phyloP scores from a whole-genome alignment of 2,113 vertebrate genomes.

The Ginglymostoma cirratum region DNA sequence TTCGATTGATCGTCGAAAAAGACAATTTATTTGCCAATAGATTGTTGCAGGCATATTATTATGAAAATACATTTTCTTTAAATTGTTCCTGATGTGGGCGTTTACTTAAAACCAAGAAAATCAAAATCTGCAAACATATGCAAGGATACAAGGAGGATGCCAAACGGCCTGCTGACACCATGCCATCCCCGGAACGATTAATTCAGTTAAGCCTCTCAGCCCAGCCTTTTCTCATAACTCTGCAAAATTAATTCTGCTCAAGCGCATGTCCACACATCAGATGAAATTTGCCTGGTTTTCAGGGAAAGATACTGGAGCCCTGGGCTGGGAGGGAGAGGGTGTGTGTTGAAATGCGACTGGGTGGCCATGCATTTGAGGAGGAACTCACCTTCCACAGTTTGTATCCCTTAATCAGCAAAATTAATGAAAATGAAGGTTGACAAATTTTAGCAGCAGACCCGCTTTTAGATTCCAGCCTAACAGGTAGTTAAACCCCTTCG shows the following conservation, averaged over 20 bases:
- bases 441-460: too few species aligned
- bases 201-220: background rate
- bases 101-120: background rate
- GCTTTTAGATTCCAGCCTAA: background rate
- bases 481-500: background rate
- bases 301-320: background rate
- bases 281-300: background rate
- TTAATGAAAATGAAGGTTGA: background rate
- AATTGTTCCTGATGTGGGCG: background rate
- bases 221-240: background rate
- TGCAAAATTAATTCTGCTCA: background rate
- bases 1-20: background rate
- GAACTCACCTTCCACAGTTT: too few species aligned
- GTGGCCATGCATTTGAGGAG: too few species aligned
- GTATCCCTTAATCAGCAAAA: background rate
- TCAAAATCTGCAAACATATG: background rate
- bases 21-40: background rate
- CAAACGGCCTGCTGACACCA: background rate
- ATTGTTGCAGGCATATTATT: background rate
- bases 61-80: too few species aligned
- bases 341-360: background rate
- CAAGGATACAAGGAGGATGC: background rate
- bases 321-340: background rate
- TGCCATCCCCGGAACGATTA: background rate
- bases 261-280: background rate